Evolutionary conservation across 2,888 invertebrate species (phyloP).

Genomic region (Poecilus cupreus): DNA sequence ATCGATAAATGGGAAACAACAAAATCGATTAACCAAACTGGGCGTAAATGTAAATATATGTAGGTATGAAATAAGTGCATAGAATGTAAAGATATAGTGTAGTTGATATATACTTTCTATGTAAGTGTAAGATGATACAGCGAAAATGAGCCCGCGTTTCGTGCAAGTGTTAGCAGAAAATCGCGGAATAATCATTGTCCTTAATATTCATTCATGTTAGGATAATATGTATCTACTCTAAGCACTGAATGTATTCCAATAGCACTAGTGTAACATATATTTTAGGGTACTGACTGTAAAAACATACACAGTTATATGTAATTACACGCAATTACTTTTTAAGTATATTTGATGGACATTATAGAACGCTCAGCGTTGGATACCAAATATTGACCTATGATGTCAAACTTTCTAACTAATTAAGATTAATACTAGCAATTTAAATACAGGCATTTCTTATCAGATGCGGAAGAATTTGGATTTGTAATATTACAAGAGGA

Average conservation of each 20-base stretch:
- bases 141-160: neutral
- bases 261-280: neutral
- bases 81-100: neutral
- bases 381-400: constrained; percentile 29
- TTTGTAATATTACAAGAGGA: constrained; percentile 3
- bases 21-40: too few species aligned
- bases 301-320: neutral
- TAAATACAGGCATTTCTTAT: constrained; percentile 21
- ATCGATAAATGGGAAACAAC: too few species aligned
- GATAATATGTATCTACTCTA: neutral
- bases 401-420: constrained; percentile 55
- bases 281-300: neutral
- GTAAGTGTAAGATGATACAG: neutral
- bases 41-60: too few species aligned
- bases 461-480: constrained; percentile 48
- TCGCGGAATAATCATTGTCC: neutral
- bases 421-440: constrained; percentile 48
- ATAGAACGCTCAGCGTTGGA: neutral
- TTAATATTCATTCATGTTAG: neutral
- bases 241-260: neutral
- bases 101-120: neutral
- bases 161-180: neutral
- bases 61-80: neutral
- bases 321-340: neutral
- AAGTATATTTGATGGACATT: neutral